phyloP scores from a whole-genome alignment of 2,888 invertebrate species.

The Dendrolimus houi region DNA sequence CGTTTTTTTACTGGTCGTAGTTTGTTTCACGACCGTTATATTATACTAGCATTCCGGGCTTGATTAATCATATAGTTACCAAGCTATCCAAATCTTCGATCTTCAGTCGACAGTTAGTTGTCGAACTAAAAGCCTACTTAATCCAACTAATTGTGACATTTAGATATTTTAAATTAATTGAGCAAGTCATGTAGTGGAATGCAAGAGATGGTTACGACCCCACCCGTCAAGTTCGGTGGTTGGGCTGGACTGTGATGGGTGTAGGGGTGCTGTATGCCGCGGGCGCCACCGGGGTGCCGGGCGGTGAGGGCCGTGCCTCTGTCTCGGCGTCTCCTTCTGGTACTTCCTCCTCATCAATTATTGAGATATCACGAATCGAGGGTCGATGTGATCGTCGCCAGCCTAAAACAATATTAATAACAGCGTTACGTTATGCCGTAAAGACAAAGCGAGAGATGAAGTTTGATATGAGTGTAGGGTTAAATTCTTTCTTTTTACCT shows the following conservation, averaged over 20 bases:
- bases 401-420: slow-evolving; percentile 43
- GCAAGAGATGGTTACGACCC: slow-evolving; percentile 3
- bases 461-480: no score
- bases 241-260: slow-evolving; percentile 64
- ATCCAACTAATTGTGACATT: neutral
- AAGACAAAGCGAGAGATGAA: no score
- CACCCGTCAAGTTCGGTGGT: slow-evolving; percentile 22
- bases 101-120: no score
- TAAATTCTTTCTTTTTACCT: no score
- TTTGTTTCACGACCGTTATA: no score
- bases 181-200: neutral
- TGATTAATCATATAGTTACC: no score
- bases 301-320: slow-evolving; percentile 30
- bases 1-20: no score
- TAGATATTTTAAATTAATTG: neutral
- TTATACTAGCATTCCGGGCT: no score
- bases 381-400: slow-evolving; percentile 89
- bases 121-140: no score
- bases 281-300: slow-evolving; percentile 31
- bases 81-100: no score
- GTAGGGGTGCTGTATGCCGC: slow-evolving; percentile 45
- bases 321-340: slow-evolving; percentile 71
- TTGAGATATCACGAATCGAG: slow-evolving; percentile 90
- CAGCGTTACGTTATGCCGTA: no score
- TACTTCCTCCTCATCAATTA: slow-evolving; percentile 89